Conservation (phyloP, 2,888 invertebrate species). For the Mesorhabditis spiculigera region DNA sequence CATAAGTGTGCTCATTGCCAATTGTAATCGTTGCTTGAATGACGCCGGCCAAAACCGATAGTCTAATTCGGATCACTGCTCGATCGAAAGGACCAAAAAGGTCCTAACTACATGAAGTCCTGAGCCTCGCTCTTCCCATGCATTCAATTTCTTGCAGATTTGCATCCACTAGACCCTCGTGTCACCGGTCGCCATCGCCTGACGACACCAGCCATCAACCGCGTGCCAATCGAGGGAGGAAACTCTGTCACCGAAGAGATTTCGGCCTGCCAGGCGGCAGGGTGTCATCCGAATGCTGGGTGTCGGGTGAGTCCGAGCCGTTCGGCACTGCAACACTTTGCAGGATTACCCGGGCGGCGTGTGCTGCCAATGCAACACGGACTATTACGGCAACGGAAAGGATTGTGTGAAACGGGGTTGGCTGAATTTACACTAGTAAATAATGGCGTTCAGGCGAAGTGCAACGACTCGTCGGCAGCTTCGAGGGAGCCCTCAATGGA, state of each 20-base stretch:
- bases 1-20: no score
- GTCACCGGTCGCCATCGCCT: neutral
- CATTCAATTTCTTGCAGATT: neutral
- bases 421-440: no score
- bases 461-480: constrained; percentile 80
- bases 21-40: no score
- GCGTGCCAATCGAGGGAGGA: neutral
- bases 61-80: no score
- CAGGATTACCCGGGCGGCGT: constrained; percentile 79
- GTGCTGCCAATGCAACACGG: constrained; percentile 79
- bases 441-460: constrained; percentile 70
- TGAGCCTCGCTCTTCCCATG: no score
- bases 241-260: neutral
- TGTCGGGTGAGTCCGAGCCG: neutral
- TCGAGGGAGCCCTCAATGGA: constrained; percentile 80
- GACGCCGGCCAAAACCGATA: no score
- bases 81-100: no score
- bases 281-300: neutral
- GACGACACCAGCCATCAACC: neutral
- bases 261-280: constrained; percentile 10
- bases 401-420: constrained; percentile 77
- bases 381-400: constrained; percentile 86
- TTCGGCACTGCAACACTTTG: neutral
- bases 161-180: neutral
- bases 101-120: no score